Percentiles rank a stretch among this genome's conserved stretches.
These are phyloP conservation scores for Hyles lineata DNA, from an alignment of 2,888 invertebrate species.

Conservation along the genomic window DNA sequence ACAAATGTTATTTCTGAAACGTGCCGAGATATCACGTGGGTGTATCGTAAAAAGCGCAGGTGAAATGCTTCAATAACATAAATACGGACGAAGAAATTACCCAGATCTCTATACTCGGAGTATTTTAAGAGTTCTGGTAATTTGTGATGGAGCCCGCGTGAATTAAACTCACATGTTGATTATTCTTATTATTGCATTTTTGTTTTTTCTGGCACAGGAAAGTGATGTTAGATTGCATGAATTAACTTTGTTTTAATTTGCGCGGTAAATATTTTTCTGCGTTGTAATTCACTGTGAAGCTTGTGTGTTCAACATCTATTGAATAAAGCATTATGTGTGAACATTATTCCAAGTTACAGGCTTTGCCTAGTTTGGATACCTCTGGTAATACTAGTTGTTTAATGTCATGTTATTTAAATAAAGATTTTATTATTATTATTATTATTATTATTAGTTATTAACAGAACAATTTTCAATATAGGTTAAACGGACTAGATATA, in stretches of 20 bases:
- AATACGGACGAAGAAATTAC: slow-evolving; percentile 26
- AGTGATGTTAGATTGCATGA: not conserved
- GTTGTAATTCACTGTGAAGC: not conserved
- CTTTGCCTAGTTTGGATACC: no score
- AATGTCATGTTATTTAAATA: no score
- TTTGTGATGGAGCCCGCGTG: not conserved
- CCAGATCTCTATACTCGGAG: slow-evolving; percentile 16
- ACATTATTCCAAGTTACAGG: no score
- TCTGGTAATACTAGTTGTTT: no score
- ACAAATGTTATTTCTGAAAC: slow-evolving; percentile 25
- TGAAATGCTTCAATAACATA: slow-evolving; percentile 27
- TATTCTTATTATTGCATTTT: not conserved
- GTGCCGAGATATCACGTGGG: slow-evolving; percentile 8
- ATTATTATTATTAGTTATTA: no score
- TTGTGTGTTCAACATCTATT: not conserved
- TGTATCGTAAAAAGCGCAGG: slow-evolving; percentile 27
- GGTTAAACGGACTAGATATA: not conserved
- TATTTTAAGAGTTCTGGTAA: slow-evolving; percentile 13
- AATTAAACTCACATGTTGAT: not conserved
- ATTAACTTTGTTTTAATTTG: not conserved
- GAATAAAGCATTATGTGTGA: not conserved
- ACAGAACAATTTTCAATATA: not conserved
- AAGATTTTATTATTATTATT: no score
- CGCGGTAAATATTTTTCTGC: slow-evolving; percentile 2
- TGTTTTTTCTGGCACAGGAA: slow-evolving; percentile 9